Evolutionary conservation across 2,888 invertebrate species (phyloP).

Genomic region (Cataglyphis rosenhaueri): DNA sequence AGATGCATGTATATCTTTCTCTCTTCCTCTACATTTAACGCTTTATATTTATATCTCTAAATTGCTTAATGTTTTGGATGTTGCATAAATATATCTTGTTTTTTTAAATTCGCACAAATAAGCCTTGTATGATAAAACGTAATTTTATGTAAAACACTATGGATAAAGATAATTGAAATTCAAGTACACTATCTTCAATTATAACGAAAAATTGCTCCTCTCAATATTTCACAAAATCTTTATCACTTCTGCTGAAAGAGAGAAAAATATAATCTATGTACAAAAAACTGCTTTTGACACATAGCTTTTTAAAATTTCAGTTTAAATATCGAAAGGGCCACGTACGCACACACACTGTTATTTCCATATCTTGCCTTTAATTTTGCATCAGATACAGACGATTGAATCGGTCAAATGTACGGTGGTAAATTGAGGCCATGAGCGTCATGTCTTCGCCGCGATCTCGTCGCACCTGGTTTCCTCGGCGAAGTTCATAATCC

Average conservation of each 20-base stretch:
- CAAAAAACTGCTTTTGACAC: neutral
- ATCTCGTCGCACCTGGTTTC: conserved; percentile 1
- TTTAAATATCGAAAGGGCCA: neutral
- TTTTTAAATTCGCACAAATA: neutral
- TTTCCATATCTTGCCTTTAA: neutral
- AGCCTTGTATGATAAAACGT: neutral
- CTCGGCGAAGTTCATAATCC: conserved; percentile 31
- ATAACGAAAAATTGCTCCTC: neutral
- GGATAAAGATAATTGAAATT: neutral
- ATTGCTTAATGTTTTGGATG: neutral
- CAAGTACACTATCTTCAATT: too few relatives aligned
- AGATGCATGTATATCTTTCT: neutral
- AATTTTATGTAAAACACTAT: neutral
- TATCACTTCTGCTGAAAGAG: neutral
- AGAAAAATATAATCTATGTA: neutral
- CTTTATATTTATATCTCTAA: neutral
- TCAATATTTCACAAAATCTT: neutral
- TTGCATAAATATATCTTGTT: neutral
- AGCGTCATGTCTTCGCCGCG: neutral
- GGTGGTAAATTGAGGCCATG: neutral
- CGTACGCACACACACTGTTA: neutral
- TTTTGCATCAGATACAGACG: neutral
- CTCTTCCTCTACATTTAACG: neutral
- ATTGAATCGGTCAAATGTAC: neutral
- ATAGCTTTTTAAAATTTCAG: neutral